Percentiles rank a stretch among this genome's conserved stretches.
These are phyloP conservation scores for Hyphantria cunea DNA, from an alignment of 1,140 invertebrate species.

Conservation along the genomic window DNA sequence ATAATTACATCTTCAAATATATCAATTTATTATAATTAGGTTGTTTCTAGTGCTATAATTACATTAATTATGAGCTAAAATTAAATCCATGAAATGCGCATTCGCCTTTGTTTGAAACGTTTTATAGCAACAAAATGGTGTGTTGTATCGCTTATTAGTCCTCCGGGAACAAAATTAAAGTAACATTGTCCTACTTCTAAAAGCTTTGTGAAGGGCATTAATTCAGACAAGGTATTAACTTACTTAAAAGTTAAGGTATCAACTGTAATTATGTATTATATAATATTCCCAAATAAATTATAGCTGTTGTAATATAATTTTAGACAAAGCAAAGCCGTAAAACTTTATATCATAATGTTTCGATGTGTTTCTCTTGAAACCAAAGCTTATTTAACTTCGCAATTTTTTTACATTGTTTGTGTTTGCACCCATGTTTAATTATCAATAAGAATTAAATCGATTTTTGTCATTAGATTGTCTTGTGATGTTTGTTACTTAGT, in stretches of 20 bases:
- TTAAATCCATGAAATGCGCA: not conserved
- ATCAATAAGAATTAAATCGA: too few relatives aligned
- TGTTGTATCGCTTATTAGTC: constrained; percentile 5
- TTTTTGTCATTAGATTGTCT: too few relatives aligned
- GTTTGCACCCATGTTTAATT: too few relatives aligned
- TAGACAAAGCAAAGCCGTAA: not conserved
- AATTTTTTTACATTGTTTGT: too few relatives aligned
- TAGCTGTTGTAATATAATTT: constrained; percentile 1
- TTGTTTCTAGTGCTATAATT: too few relatives aligned
- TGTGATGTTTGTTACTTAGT: too few relatives aligned
- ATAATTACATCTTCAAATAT: too few relatives aligned
- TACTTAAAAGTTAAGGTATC: constrained; percentile 25
- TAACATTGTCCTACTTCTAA: constrained; percentile 20
- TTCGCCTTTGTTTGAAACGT: constrained; percentile 9
- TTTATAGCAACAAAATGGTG: constrained; percentile 1
- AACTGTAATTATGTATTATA: constrained; percentile 19
- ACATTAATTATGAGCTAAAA: too few relatives aligned
- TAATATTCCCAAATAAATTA: constrained; percentile 15
- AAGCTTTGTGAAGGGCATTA: constrained; percentile 17
- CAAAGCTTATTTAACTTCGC: not conserved
- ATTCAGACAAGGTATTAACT: constrained; percentile 23
- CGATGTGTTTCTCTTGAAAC: not conserved
- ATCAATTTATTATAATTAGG: too few relatives aligned
- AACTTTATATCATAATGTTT: not conserved
- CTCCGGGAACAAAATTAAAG: constrained; percentile 20